These are phyloP conservation scores for Dioctria linearis DNA, from an alignment of 2,888 invertebrate species.

Conservation along the genomic window DNA sequence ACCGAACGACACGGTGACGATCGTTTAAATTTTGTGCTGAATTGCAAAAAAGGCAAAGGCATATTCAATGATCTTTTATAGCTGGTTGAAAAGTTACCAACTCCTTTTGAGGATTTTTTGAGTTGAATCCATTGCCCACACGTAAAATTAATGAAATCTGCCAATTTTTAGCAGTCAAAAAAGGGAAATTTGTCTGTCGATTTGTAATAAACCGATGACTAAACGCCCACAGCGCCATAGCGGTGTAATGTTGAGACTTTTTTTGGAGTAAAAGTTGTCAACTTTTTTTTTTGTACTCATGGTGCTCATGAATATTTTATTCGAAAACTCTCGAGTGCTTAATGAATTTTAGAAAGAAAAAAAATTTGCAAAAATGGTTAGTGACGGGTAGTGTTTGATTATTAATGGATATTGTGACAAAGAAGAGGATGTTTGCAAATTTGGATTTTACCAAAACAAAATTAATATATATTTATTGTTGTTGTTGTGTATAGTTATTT, in stretches of 20 bases:
- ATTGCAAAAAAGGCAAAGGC: background rate
- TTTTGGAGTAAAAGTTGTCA: background rate
- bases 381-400: too few relatives aligned
- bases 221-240: background rate
- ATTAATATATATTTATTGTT: too few relatives aligned
- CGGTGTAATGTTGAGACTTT: background rate
- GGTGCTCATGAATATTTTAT: constrained; percentile 2
- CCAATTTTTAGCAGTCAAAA: constrained; percentile 2
- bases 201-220: background rate
- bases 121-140: background rate
- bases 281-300: background rate
- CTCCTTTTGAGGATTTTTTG: background rate
- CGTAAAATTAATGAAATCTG: background rate
- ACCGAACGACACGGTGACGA: background rate
- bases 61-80: background rate
- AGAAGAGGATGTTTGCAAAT: too few relatives aligned
- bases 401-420: too few relatives aligned
- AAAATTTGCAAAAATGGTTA: too few relatives aligned
- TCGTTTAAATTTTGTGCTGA: background rate
- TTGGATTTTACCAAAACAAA: too few relatives aligned
- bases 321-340: too few relatives aligned
- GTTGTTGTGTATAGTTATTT: too few relatives aligned
- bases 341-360: too few relatives aligned
- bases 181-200: background rate
- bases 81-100: background rate